Conservation (phyloP, 2,797 vertebrate species). For the Florisuga fusca region DNA sequence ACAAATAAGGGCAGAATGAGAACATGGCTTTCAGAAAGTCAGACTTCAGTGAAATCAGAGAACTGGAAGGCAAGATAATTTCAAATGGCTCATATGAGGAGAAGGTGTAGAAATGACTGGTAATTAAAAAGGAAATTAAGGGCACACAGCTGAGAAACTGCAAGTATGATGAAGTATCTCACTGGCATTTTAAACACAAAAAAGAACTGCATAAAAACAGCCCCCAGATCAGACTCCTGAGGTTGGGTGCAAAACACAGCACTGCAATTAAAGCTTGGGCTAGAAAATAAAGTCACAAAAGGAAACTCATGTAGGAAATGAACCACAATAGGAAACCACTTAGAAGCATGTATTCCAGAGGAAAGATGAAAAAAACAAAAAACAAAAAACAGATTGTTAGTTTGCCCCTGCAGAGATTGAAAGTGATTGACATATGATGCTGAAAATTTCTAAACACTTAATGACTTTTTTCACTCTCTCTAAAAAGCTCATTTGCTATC, state of each 20-base stretch:
- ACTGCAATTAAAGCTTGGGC: neutral
- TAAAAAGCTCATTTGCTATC: constrained; percentile 30
- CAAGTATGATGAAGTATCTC: neutral
- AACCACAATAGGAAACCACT: neutral
- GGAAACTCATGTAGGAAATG: neutral
- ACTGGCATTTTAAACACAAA: neutral
- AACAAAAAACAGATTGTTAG: neutral
- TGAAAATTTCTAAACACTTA: constrained; percentile 14
- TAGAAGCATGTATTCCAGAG: neutral
- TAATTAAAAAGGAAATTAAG: neutral
- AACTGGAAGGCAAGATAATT: neutral
- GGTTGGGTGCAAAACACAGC: neutral
- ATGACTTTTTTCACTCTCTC: neutral
- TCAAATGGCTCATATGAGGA: neutral
- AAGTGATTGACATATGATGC: neutral
- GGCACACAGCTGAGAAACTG: neutral
- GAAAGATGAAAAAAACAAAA: neutral
- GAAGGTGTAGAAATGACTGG: neutral
- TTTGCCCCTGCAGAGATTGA: neutral
- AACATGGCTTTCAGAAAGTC: neutral
- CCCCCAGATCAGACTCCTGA: neutral
- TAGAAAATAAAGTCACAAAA: neutral
- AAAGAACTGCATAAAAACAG: neutral
- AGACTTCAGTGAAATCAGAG: neutral
- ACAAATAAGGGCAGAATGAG: neutral